Conservation (phyloP, 2,888 invertebrate species). For the Nipponacmea schrenckii region DNA sequence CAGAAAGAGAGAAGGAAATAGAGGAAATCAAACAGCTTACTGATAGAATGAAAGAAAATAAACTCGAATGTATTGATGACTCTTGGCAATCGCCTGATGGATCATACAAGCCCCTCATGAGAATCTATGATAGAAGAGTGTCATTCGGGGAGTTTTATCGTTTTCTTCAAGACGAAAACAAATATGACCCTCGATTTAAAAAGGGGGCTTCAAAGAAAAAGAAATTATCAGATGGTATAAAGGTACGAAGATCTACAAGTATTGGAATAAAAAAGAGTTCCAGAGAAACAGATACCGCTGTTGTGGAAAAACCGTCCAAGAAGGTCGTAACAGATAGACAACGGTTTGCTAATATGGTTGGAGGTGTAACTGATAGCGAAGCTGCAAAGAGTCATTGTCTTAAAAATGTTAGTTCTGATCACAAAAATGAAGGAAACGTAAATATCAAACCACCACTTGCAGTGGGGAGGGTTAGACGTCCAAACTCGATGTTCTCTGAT, state of each 20-base stretch:
- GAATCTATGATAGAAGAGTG: background rate
- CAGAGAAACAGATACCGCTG: background rate
- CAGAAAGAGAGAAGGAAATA: constrained; percentile 4
- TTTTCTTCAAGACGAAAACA: constrained; percentile 11
- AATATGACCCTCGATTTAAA: constrained; percentile 18
- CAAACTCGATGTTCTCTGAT: background rate
- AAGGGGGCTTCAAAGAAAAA: constrained; percentile 5
- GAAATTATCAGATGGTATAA: background rate
- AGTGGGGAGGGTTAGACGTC: background rate
- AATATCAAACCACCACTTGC: background rate
- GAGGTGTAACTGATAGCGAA: constrained; percentile 16
- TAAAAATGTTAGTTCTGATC: background rate
- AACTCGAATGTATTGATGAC: background rate
- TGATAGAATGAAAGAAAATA: background rate
- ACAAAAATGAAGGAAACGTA: background rate
- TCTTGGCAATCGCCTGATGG: background rate
- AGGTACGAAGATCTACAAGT: background rate
- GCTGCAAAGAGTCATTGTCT: constrained; percentile 7
- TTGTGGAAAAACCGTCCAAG: background rate
- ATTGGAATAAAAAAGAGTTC: background rate
- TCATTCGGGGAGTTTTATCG: constrained; percentile 9
- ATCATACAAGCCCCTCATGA: constrained; percentile 1
- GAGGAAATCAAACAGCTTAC: background rate
- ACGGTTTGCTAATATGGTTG: constrained; percentile 15
- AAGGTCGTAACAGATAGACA: constrained; percentile 4